phyloP scores from a whole-genome alignment of 2,888 invertebrate genomes.

The Laspeyria flexula region DNA sequence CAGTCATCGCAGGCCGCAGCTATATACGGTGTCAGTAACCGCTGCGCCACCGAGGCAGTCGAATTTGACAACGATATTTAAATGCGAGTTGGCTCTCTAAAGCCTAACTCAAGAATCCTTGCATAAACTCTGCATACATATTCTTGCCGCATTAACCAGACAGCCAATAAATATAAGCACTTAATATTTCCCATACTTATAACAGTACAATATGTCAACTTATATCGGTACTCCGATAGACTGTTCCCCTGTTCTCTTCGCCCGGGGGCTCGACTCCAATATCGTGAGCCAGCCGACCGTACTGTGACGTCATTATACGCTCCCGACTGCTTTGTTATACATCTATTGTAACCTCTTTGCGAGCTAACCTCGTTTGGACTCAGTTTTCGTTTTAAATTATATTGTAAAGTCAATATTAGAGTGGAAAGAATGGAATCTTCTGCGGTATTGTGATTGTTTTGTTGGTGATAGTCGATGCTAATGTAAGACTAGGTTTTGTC shows the following conservation, averaged over 20 bases:
- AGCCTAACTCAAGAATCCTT: too few species aligned
- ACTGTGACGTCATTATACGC: slow-evolving; percentile 50
- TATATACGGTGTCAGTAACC: too few species aligned
- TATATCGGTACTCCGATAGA: not conserved
- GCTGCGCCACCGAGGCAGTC: too few species aligned
- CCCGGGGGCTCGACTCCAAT: slow-evolving; percentile 51
- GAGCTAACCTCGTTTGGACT: slow-evolving; percentile 10
- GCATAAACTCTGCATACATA: too few species aligned
- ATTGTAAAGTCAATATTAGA: not conserved
- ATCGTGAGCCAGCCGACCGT: slow-evolving; percentile 52
- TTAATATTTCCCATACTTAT: not conserved
- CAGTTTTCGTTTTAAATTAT: slow-evolving; percentile 14
- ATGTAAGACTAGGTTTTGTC: too few species aligned
- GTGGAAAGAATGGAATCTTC: not conserved
- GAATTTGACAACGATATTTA: too few species aligned
- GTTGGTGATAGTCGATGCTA: too few species aligned
- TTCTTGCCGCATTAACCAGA: too few species aligned
- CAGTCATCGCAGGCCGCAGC: too few species aligned
- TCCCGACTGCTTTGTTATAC: slow-evolving; percentile 30
- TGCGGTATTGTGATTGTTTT: too few species aligned
- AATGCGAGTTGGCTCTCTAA: too few species aligned
- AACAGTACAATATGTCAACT: slow-evolving; percentile 6
- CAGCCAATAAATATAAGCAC: too few species aligned
- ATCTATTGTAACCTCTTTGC: slow-evolving; percentile 12
- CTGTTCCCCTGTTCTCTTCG: not conserved